Evolutionary conservation across 2,797 vertebrate genomes (phyloP), one percentile per base, ranked within the genome.

Genomic region (Gobionotothen gibberifrons): DNA sequence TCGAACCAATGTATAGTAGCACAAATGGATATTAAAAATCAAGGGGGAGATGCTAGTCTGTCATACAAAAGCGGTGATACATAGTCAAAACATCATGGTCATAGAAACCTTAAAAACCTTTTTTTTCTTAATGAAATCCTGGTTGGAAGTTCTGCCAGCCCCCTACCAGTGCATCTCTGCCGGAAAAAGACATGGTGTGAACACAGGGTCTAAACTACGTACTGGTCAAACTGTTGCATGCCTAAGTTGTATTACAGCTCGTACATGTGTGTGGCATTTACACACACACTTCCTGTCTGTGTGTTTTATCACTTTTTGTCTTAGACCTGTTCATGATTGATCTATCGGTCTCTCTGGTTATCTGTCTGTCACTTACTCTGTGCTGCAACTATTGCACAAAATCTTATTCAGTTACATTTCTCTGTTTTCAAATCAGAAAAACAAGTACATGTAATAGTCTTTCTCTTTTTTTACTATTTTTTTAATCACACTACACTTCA

Each of bases 321-420:
- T 55, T 51, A 32, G 4, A 16, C 62, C 58, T 71, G 55, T 58
- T 55, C 68, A 17, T 63, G 48, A 46, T 51, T 70, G 74, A 47
- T 52, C 44, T 36, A 44, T 66, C 46, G 69, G 76, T 74, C 44
- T 57, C 63, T 72, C 62, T 72, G 73, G 66, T 71, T 76, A 40
- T 49, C 26, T 16, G 21, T 42, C n/a, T 47, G 42, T 21, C 39
- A 15, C 36, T 46, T 62, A 15, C 39, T 8, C 22, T 54, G 70
- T 69, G 61, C 64, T 69, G 64, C 60, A 86, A 72, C 22, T 11
- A 5, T 72, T 62, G 63, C 76, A 43, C 26, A 64, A 10, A n/a
- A 5, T 78, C 19, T 51, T 70, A 53, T 12, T 11, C 22, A 63
- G 68, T 74, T 78, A 19, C 39, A 55, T 21, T 62, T 19, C 51